Conservation (phyloP, 1,140 invertebrate genomes). For the Drosophila subpulchrella region DNA sequence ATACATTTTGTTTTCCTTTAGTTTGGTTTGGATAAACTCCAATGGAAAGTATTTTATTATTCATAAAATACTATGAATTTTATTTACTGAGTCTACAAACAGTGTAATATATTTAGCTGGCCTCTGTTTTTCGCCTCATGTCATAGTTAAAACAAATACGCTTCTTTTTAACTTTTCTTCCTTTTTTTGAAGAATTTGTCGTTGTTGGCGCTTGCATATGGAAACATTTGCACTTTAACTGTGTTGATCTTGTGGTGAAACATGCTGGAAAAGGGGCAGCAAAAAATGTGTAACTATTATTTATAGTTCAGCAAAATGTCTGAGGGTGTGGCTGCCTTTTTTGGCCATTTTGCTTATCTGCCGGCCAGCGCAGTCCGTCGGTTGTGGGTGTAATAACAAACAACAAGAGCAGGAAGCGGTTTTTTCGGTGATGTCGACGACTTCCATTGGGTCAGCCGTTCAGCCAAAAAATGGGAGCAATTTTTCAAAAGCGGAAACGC, state of each 20-base stretch:
- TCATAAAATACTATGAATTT: too few relatives aligned
- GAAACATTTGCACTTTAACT: conserved; percentile 46
- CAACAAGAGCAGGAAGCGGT: conserved; percentile 45
- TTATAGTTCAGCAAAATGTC: conserved; percentile 54
- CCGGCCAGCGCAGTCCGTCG: background rate
- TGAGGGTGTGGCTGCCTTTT: conserved; percentile 20
- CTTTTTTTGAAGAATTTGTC: conserved; percentile 14
- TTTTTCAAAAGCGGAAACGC: conserved; percentile 79
- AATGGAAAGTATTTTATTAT: background rate
- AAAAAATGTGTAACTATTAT: conserved; percentile 52
- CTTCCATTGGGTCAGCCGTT: conserved; percentile 40
- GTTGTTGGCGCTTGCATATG: conserved; percentile 28
- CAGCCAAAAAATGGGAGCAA: conserved; percentile 60
- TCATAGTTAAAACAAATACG: conserved; percentile 20
- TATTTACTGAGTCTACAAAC: background rate
- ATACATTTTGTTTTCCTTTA: too few relatives aligned
- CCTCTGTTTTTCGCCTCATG: background rate
- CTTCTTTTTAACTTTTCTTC: background rate
- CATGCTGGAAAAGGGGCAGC: conserved; percentile 4
- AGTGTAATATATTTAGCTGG: background rate
- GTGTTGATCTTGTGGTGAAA: conserved; percentile 44
- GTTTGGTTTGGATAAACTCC: too few relatives aligned
- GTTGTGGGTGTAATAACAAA: conserved; percentile 46
- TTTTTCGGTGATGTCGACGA: conserved; percentile 45
- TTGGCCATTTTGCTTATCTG: conserved; percentile 43